Base-by-base conservation (phyloP, 2,888 invertebrate species). In the Orthosia incerta region DNA sequence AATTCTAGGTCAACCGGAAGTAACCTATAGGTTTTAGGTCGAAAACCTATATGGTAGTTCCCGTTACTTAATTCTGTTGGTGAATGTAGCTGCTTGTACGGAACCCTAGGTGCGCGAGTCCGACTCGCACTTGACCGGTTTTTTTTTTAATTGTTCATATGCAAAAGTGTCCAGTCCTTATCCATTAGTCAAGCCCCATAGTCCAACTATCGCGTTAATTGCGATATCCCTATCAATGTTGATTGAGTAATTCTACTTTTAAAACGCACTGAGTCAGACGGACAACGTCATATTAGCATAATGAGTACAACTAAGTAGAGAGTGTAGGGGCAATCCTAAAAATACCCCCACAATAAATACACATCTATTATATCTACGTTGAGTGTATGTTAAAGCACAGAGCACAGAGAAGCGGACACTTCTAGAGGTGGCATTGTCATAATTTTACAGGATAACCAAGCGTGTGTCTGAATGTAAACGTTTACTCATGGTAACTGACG, bases 371-470 rank as follows among this genome's bases (percentile, higher is more conserved):
- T 50, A 63, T 63, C 26, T 74, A 51, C 23, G 18, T 39, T 39
- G 55, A 56, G 39, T 57, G 50, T 46, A 45, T 57, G 74, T 50
- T 31, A 45, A 48, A 23, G 26, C 23, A 15, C 23, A 55, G 55
- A 55, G 55, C 23, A 20, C n/a, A 0, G 7, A 55, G 55, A 4
- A 31, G 26, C 26, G 26, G 26, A 3, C 26, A 31, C 53, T 55
- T 5, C 23, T 23, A 55, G 20, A 55, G 53, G 5, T 13, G 20
- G 15, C 2, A 15, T 15, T 55, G 15, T 23, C 53, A 20, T 31
- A 31, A 31, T 31, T 31, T 31, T 31, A 31, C 31, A 7, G 31
- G 7, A 1, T 1, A 31, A 31, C 31, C 7, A 31, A 31, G 5
- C 31, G 31, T 7, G 31, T 31, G 0, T 31, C 31, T 31, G 31